These are phyloP conservation scores for Cynopterus sphinx DNA, from an alignment of 2,797 vertebrate genomes.

Conservation along the genomic window DNA sequence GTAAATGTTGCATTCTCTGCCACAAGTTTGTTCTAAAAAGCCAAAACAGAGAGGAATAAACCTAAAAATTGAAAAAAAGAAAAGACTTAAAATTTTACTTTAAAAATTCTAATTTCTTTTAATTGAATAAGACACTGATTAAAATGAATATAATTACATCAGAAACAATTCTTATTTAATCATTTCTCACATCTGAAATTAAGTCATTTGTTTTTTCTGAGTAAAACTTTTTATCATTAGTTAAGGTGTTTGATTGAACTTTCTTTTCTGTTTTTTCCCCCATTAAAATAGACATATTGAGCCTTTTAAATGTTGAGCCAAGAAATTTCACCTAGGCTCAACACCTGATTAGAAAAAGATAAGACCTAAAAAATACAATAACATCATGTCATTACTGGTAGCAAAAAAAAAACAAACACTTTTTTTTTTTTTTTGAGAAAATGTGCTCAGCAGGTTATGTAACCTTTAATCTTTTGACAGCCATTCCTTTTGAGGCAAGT, in stretches of 20 bases:
- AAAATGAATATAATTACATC: neutral
- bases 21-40: slow-evolving; percentile 45
- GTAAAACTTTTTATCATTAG: neutral
- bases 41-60: neutral
- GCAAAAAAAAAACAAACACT: neutral
- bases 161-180: neutral
- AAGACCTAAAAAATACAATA: neutral
- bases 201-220: slow-evolving; percentile 12
- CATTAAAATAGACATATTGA: slow-evolving; percentile 5
- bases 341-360: slow-evolving; percentile 19
- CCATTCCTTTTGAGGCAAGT: neutral
- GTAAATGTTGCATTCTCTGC: slow-evolving; percentile 10
- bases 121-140: neutral
- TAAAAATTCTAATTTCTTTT: slow-evolving; percentile 36
- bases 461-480: neutral
- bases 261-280: neutral
- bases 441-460: neutral
- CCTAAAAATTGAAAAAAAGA: neutral
- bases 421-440: neutral
- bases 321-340: slow-evolving; percentile 6
- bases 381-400: neutral
- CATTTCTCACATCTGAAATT: slow-evolving; percentile 21
- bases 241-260: neutral
- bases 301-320: slow-evolving; percentile 40
- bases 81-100: slow-evolving; percentile 33